These are phyloP conservation scores for Liasis olivaceus DNA, from an alignment of 2,797 vertebrate genomes.

Conservation along the genomic window DNA sequence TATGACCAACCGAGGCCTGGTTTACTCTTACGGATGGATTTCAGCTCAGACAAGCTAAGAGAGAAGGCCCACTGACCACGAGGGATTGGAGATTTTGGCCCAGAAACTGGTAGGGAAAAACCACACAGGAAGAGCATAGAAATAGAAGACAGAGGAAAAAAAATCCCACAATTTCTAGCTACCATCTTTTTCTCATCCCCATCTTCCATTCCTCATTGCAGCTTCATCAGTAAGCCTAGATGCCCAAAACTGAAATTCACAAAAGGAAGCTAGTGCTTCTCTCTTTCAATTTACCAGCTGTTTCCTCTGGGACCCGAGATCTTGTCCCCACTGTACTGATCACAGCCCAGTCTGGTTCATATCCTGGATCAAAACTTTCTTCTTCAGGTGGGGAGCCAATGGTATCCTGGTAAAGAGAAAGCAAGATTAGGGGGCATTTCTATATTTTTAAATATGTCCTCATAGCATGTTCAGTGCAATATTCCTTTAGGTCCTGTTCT, in stretches of 20 bases:
- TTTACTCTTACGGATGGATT: conserved; percentile 86
- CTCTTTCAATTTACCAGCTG: conserved; percentile 27
- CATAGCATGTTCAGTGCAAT: background rate
- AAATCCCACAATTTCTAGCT: background rate
- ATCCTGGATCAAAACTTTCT: conserved; percentile 87
- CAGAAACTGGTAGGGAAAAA: conserved; percentile 11
- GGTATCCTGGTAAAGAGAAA: conserved; percentile 50
- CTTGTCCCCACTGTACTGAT: conserved; percentile 85
- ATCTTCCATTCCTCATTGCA: background rate
- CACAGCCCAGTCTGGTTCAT: conserved; percentile 92
- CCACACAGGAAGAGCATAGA: background rate
- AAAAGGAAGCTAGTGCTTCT: background rate
- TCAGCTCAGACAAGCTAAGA: conserved; percentile 86
- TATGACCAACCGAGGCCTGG: conserved; percentile 89
- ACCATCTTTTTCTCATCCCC: background rate
- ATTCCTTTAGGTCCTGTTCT: background rate
- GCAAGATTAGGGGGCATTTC: background rate
- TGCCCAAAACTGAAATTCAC: background rate
- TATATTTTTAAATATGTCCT: background rate
- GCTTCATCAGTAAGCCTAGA: background rate
- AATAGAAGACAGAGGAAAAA: background rate
- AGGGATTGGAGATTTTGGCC: conserved; percentile 39
- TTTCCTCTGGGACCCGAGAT: conserved; percentile 45
- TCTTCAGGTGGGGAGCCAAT: conserved; percentile 77
- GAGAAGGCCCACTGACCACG: conserved; percentile 80